Percentiles rank a stretch among this genome's conserved stretches.
Conservation (phyloP, 2,888 invertebrate genomes). For the Tipula confusa region DNA sequence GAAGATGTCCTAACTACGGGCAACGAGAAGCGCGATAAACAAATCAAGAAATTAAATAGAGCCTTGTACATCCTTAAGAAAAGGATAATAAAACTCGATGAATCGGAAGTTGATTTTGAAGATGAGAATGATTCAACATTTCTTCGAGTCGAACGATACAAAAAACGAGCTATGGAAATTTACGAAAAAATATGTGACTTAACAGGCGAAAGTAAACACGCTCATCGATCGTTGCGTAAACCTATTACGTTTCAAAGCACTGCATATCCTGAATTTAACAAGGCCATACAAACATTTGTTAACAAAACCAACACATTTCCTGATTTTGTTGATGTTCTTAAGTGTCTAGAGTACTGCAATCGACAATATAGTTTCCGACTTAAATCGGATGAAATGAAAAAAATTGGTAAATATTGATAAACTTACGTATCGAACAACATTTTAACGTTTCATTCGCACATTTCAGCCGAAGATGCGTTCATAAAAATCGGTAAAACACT, state of each 20-base stretch:
- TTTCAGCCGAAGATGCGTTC: constrained; percentile 60
- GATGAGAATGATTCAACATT: constrained; percentile 70
- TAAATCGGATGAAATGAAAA: constrained; percentile 46
- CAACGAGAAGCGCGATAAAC: constrained; percentile 50
- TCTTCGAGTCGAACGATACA: constrained; percentile 58
- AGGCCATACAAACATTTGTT: constrained; percentile 45
- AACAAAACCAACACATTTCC: constrained; percentile 50
- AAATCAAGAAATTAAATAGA: constrained; percentile 56
- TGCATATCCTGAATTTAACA: constrained; percentile 46
- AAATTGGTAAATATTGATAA: constrained; percentile 42
- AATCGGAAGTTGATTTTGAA: constrained; percentile 66
- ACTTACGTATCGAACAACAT: not conserved
- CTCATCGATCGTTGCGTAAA: constrained; percentile 45
- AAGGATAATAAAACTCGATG: constrained; percentile 64
- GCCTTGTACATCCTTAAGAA: constrained; percentile 60
- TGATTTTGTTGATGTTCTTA: constrained; percentile 54
- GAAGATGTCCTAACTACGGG: constrained; percentile 42
- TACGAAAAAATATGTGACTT: constrained; percentile 61
- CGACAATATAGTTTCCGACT: constrained; percentile 43
- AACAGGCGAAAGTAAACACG: constrained; percentile 52
- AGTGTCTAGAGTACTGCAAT: constrained; percentile 47
- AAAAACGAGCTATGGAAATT: constrained; percentile 49
- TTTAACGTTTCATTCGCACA: constrained; percentile 37
- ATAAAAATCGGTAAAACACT: constrained; percentile 61
- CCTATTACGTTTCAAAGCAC: constrained; percentile 47